Percentiles rank a stretch among this genome's conserved stretches.
Conservation (phyloP, 2,888 invertebrate species). For the Tolmerus cingulatus region DNA sequence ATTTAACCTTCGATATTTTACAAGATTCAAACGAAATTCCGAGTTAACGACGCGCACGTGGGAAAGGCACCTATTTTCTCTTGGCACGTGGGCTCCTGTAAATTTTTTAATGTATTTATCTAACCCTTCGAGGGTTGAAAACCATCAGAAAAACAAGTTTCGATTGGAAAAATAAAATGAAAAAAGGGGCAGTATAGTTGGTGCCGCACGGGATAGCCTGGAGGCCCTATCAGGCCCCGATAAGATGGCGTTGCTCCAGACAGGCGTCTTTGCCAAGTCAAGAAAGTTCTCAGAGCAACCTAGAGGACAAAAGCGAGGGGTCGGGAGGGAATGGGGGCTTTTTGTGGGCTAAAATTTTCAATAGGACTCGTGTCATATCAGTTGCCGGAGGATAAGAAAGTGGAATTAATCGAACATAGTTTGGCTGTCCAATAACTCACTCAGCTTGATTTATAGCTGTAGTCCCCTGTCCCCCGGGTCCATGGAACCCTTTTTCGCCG, state of each 20-base stretch:
- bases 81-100: neutral
- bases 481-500: neutral
- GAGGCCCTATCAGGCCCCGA: neutral
- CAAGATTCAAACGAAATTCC: too few relatives aligned
- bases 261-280: neutral
- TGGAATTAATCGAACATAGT: neutral
- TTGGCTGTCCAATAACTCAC: constrained; percentile 6
- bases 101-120: neutral
- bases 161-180: neutral
- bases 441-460: neutral
- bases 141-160: neutral
- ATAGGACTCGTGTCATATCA: neutral
- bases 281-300: neutral
- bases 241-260: neutral
- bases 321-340: neutral
- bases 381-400: neutral
- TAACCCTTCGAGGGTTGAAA: neutral
- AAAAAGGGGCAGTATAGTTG: neutral
- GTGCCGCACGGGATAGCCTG: neutral
- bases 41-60: too few relatives aligned
- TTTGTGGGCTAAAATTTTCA: neutral
- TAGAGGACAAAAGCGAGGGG: neutral
- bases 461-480: neutral
- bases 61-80: neutral
- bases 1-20: too few relatives aligned